Evolutionary conservation across 64 coral and sea anemone genomes (phyloP), one percentile per base, ranked within the genome.

Genomic region (Catalaphyllia jardinei): DNA sequence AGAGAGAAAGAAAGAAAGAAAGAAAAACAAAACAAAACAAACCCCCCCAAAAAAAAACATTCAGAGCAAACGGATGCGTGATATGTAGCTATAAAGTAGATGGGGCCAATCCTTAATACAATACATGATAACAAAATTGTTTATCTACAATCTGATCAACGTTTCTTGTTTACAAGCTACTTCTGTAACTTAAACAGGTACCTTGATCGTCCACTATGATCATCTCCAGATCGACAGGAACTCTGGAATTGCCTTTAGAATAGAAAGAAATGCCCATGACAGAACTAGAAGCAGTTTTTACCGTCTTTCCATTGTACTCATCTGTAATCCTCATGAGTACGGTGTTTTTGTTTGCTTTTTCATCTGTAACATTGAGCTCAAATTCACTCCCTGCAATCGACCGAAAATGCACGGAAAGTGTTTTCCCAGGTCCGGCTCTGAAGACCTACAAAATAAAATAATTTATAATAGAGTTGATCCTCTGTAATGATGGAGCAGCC

Each of bases 321-420:
- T 18, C 31, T 18, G 29, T 83, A 4, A 83, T 67, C 10, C 11
- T 67, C 3, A 17, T 83, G 33, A 83, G 17, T 35, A 83, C 4
- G 1, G 61, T 83, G 8, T 39, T 67, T 31, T 33, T 35, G 22
- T 30, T 4, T 8, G 80, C 14, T 2, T 18, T 39, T 83, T 30
- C 29, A 83, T 83, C 80, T 46, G 33, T 67, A 22, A 83, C 33
- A 25, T 83, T 67, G 35, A 83, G 17, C 12, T 83, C 30, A 83
- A 83, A 83, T 17, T 49, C 80, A 1, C 62, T 49, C 67, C 80
- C 80, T 25, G 31, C 18, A 25, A 83, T 83, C 31, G 5, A 67
- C 29, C 60, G 60, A n/a, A 83, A 83, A 83, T 83, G 80, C 17
- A 67, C 80, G 14, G 80, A 24, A 10, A 83, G 31, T 83, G 60